phyloP scores from a whole-genome alignment of 2,113 vertebrate genomes.

The Epinephelus lanceolatus region DNA sequence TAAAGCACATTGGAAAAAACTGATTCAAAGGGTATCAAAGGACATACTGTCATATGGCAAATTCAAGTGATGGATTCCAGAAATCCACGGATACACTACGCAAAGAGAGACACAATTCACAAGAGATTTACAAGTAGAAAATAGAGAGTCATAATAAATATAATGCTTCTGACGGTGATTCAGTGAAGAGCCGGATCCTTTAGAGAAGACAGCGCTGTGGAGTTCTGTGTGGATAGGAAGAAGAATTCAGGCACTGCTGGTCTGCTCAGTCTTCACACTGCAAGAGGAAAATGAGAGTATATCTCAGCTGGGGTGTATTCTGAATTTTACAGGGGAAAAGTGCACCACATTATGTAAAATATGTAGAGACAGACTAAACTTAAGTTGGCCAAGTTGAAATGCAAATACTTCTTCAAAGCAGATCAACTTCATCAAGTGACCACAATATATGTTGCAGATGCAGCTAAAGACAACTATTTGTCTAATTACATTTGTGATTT shows the following conservation, averaged over 20 bases:
- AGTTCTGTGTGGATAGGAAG: background rate
- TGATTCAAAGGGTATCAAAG: constrained; percentile 36
- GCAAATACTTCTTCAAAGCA: background rate
- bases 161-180: constrained; percentile 54
- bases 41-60: background rate
- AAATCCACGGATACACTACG: constrained; percentile 14
- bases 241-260: constrained; percentile 88
- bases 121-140: constrained; percentile 58
- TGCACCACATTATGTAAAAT: too few species aligned
- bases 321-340: background rate
- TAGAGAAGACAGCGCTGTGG: constrained; percentile 9
- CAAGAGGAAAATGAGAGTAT: constrained; percentile 39
- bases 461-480: too few species aligned
- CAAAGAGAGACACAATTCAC: constrained; percentile 33
- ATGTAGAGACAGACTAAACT: background rate
- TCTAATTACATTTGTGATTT: too few species aligned
- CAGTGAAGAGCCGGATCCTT: constrained; percentile 16
- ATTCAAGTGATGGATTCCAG: constrained; percentile 36
- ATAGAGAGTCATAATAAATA: constrained; percentile 76
- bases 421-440: background rate
- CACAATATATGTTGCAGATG: too few species aligned
- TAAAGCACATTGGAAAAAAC: constrained; percentile 63
- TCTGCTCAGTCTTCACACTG: constrained; percentile 92
- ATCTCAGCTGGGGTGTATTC: background rate
- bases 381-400: too few species aligned